Evolutionary conservation across 2,797 vertebrate species (phyloP).

Genomic region (Loriculus beryllinus): DNA sequence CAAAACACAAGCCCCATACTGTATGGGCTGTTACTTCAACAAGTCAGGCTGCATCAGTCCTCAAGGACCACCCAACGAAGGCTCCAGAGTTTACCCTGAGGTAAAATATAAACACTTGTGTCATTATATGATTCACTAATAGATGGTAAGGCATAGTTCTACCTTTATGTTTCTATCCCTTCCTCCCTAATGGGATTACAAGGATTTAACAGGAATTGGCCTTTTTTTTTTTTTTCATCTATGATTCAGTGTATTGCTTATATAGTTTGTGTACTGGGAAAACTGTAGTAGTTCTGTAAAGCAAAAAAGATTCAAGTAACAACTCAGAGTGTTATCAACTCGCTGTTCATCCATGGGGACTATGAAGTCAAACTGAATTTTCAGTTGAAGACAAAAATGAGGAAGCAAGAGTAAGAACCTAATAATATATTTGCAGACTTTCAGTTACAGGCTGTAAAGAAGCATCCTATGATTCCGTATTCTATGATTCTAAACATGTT

Average conservation of each 20-base stretch:
- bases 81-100: neutral
- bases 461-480: neutral
- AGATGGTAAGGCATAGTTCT: neutral
- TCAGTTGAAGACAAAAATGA: neutral
- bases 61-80: neutral
- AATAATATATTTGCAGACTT: neutral
- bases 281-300: neutral
- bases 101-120: neutral
- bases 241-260: neutral
- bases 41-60: neutral
- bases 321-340: neutral
- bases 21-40: neutral
- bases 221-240: neutral
- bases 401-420: neutral
- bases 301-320: neutral
- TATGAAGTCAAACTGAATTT: neutral
- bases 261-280: neutral
- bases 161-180: neutral
- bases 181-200: neutral
- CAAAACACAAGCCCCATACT: fast-evolving
- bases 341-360: neutral
- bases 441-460: neutral
- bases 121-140: neutral
- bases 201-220: neutral
- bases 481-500: neutral